phyloP scores from a whole-genome alignment of 2,113 vertebrate genomes.

The Engraulis encrasicolus region DNA sequence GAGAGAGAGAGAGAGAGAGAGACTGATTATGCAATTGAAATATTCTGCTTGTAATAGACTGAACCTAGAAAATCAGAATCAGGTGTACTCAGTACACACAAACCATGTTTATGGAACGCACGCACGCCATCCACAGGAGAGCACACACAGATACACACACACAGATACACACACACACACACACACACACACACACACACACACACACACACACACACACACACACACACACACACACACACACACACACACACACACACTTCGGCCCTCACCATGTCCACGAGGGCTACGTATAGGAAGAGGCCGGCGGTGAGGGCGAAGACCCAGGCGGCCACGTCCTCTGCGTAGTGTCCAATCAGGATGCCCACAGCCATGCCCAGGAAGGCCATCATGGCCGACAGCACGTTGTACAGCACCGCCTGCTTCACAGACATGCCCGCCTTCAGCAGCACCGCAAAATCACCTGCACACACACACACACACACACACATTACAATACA shows the following conservation, averaged over 20 bases:
- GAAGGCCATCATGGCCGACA: slow-evolving; percentile 93
- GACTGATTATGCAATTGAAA: no score
- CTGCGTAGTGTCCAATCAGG: slow-evolving; percentile 93
- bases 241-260: not conserved
- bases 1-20: no score
- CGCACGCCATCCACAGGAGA: no score
- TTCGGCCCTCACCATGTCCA: slow-evolving; percentile 95
- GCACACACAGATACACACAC: not conserved
- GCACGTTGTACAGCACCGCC: slow-evolving; percentile 91
- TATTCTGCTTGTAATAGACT: no score
- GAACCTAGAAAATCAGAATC: not conserved
- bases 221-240: not conserved
- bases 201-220: not conserved
- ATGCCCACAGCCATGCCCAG: slow-evolving; percentile 91
- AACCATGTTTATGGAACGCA: no score
- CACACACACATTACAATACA: no score
- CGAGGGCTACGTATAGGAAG: slow-evolving; percentile 97
- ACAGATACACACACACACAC: not conserved
- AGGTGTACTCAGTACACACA: not conserved
- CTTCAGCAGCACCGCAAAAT: slow-evolving; percentile 95
- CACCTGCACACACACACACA: slow-evolving; percentile 74
- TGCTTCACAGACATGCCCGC: slow-evolving; percentile 96
- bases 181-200: not conserved
- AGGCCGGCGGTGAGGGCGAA: slow-evolving; percentile 96
- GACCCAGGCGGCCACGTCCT: slow-evolving; percentile 95